These are phyloP conservation scores for Apostichopus leukothele DNA, from an alignment of 53 echinoderm and acorn worm species.

Conservation along the genomic window DNA sequence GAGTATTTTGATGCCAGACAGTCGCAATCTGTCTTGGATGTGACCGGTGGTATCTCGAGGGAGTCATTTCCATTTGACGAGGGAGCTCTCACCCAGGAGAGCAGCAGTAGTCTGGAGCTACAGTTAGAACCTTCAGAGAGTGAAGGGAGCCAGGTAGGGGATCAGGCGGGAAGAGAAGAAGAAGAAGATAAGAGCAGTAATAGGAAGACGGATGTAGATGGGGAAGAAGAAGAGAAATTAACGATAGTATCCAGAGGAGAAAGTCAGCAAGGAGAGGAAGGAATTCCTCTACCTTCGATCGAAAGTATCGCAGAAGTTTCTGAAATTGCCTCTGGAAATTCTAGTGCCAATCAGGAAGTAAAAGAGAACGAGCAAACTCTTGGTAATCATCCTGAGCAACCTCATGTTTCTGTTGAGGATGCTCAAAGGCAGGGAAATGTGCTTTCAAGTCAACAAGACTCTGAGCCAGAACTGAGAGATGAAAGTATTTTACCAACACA, in stretches of 20 bases:
- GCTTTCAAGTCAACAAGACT: neutral
- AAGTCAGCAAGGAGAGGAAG: neutral
- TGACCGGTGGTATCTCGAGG: slow-evolving; percentile 51
- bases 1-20: slow-evolving; percentile 52
- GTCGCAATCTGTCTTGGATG: slow-evolving; percentile 40
- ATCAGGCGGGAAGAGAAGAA: neutral
- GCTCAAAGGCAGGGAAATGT: neutral
- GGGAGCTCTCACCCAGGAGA: slow-evolving; percentile 60
- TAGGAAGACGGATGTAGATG: neutral
- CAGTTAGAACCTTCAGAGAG: slow-evolving; percentile 62
- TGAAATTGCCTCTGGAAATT: neutral
- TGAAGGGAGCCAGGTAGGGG: slow-evolving; percentile 38
- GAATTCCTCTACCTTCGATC: neutral
- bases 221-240: neutral
- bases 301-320: neutral
- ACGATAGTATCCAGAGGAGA: neutral
- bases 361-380: neutral
- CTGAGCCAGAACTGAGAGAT: neutral
- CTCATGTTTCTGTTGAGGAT: neutral
- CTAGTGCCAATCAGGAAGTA: neutral
- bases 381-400: neutral
- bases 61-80: slow-evolving; percentile 75
- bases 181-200: neutral
- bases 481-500: neutral
- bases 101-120: slow-evolving; percentile 79